These are phyloP conservation scores for Scaptodrosophila latifasciaeformis DNA, from an alignment of 2,888 invertebrate species.

Conservation along the genomic window DNA sequence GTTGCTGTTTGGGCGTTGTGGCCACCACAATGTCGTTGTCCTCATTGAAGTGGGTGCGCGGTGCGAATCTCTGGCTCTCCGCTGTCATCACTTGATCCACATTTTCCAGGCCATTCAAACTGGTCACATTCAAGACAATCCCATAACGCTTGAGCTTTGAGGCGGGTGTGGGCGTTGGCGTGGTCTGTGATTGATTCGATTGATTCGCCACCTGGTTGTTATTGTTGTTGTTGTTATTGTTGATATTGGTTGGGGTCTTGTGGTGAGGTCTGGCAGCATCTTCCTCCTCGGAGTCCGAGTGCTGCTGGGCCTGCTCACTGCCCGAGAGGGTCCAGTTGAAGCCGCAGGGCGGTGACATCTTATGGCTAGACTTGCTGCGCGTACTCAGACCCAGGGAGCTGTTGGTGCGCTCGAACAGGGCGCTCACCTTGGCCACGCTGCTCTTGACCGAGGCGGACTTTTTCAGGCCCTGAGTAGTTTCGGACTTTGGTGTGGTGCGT, in stretches of 20 bases:
- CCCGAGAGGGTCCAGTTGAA: conserved; percentile 74
- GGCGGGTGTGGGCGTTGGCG: conserved; percentile 40
- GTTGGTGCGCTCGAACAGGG: conserved; percentile 54
- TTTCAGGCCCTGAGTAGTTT: conserved; percentile 33
- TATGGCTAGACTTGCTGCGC: conserved; percentile 36
- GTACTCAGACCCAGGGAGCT: conserved; percentile 39
- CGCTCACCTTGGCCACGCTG: conserved; percentile 47
- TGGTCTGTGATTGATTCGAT: conserved; percentile 9
- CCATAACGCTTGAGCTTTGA: conserved; percentile 73
- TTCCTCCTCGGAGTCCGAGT: conserved; percentile 67
- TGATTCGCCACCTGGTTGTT: conserved; percentile 18
- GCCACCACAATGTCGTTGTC: conserved; percentile 65
- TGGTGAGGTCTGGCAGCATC: too few species aligned
- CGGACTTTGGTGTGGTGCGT: not conserved
- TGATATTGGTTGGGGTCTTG: conserved; percentile 18
- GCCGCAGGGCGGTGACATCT: conserved; percentile 72
- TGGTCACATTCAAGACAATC: conserved; percentile 72
- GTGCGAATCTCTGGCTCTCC: conserved; percentile 39
- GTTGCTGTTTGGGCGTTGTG: conserved; percentile 55
- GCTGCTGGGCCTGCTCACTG: conserved; percentile 56
- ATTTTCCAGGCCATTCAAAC: conserved; percentile 51
- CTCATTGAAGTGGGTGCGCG: conserved; percentile 60
- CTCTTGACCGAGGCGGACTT: conserved; percentile 53
- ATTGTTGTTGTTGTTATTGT: conserved; percentile 19
- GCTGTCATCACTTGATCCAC: not conserved